A percentile compares a stretch with the other conserved stretches of the same genome.
These are phyloP conservation scores for Parascotia fuliginaria DNA, from an alignment of 2,888 invertebrate genomes.

Conservation along the genomic window DNA sequence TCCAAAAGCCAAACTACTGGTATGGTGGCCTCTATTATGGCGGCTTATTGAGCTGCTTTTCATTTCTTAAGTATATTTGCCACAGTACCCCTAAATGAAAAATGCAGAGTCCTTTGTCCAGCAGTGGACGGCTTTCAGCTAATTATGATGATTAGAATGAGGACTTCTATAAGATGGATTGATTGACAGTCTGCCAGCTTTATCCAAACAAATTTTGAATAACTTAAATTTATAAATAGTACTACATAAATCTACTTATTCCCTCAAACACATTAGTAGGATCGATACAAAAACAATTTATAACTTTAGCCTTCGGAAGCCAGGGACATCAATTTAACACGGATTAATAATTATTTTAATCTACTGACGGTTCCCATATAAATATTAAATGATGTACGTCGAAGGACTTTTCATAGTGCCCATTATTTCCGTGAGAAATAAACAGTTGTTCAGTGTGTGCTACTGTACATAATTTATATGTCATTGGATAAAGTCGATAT, in stretches of 20 bases:
- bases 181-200: no score
- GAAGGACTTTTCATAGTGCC: constrained; percentile 8
- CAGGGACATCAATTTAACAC: constrained; percentile 20
- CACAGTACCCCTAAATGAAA: no score
- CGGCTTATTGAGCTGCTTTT: no score
- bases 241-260: background rate
- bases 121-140: no score
- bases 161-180: no score
- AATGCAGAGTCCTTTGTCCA: no score
- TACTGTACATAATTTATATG: background rate
- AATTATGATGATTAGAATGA: no score
- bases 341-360: constrained; percentile 20
- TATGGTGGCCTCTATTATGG: no score
- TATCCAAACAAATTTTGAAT: no score
- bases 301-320: constrained; percentile 15
- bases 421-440: constrained; percentile 25
- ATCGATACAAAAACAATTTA: constrained; percentile 19
- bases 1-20: no score
- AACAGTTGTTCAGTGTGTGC: constrained; percentile 15
- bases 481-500: constrained; percentile 4
- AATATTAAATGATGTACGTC: constrained; percentile 23
- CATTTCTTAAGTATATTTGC: no score
- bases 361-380: constrained; percentile 24
- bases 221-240: background rate
- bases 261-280: constrained; percentile 18